Conservation (phyloP, 2,888 invertebrate genomes). For the Cerastis leucographa region DNA sequence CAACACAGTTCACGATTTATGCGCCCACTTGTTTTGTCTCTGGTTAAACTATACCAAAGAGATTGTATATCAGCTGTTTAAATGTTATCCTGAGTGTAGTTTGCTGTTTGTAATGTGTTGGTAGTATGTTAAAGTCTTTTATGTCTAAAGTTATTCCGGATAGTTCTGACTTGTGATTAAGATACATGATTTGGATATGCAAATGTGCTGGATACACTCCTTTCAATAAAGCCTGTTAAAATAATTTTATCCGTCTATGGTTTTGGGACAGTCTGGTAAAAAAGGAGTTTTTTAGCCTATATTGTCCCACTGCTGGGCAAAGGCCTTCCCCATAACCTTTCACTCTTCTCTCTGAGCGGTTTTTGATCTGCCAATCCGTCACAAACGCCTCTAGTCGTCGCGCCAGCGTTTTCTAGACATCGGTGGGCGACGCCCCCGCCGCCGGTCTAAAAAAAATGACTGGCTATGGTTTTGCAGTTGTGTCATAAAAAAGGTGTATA, state of each 20-base stretch:
- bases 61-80: conserved; percentile 66
- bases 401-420: no score
- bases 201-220: not conserved
- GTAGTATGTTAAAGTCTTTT: conserved; percentile 55
- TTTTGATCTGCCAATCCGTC: no score
- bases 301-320: not conserved
- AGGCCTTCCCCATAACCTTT: not conserved
- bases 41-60: conserved; percentile 70
- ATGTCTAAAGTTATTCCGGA: conserved; percentile 54
- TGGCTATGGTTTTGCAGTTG: no score
- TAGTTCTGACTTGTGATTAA: conserved; percentile 50
- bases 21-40: conserved; percentile 69
- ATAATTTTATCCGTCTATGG: not conserved
- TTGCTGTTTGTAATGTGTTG: conserved; percentile 65
- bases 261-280: not conserved
- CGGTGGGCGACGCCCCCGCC: no score
- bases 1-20: conserved; percentile 65
- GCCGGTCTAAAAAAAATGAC: no score
- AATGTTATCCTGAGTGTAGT: conserved; percentile 68
- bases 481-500: no score
- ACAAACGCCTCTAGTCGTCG: no score
- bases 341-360: no score
- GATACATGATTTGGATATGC: conserved; percentile 38
- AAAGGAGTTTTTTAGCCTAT: no score
- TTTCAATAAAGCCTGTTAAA: not conserved